Evolutionary conservation across 1,140 invertebrate species (phyloP).

Genomic region (Drosophila parabipectinata): DNA sequence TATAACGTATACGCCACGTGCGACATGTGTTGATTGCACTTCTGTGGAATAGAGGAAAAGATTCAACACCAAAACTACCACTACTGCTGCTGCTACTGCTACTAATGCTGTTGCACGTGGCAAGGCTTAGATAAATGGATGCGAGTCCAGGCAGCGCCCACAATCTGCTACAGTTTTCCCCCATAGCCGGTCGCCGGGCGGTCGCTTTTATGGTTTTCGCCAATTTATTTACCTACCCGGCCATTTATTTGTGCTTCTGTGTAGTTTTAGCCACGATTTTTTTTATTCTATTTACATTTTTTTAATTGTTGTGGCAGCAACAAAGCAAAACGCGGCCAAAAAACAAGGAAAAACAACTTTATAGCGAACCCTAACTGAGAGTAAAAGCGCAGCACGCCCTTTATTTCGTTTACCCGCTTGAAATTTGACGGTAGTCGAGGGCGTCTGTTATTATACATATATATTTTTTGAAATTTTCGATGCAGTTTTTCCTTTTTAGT

Average conservation of each 20-base stretch:
- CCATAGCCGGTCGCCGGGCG: background rate
- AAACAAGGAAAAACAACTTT: constrained; percentile 6
- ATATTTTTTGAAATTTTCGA: constrained; percentile 10
- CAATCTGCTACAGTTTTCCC: constrained; percentile 25
- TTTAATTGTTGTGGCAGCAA: constrained; percentile 1
- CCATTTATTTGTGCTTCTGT: constrained; percentile 34
- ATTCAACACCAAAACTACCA: background rate
- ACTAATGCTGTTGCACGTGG: background rate
- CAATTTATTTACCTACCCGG: constrained; percentile 47
- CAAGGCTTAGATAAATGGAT: constrained; percentile 29
- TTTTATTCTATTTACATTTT: constrained; percentile 17
- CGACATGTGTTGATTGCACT: constrained; percentile 47
- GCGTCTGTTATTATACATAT: constrained; percentile 17
- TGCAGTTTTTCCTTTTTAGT: constrained; percentile 15
- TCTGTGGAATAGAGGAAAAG: constrained; percentile 1
- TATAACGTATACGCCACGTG: constrained; percentile 46
- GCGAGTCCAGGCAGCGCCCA: constrained; percentile 10
- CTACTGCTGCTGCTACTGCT: background rate
- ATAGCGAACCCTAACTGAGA: constrained; percentile 26
- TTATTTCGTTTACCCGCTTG: constrained; percentile 37
- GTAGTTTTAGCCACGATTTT: constrained; percentile 21
- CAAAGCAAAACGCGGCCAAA: background rate
- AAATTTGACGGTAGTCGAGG: constrained; percentile 9
- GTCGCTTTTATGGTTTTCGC: constrained; percentile 7
- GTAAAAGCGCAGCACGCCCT: constrained; percentile 46